These are phyloP conservation scores for Hemithea aestivaria DNA, from an alignment of 2,888 invertebrate species.

Conservation along the genomic window DNA sequence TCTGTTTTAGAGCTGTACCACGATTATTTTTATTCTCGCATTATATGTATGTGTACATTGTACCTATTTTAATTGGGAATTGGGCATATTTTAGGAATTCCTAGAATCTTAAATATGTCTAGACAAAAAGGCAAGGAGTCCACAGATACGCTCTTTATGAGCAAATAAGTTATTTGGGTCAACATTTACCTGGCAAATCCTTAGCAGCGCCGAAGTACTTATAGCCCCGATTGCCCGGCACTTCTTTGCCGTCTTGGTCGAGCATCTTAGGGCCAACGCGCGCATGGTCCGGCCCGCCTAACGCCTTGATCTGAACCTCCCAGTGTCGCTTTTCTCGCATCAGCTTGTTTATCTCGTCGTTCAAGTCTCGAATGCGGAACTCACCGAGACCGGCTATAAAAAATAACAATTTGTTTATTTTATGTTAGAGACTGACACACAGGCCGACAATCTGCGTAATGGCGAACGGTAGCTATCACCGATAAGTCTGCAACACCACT, in stretches of 20 bases:
- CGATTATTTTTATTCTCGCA: too few species aligned
- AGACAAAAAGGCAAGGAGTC: too few species aligned
- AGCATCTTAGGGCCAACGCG: conserved; percentile 95
- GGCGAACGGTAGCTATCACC: too few species aligned
- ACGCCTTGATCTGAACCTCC: conserved; percentile 96
- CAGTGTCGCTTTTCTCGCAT: conserved; percentile 97
- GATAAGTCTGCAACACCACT: too few species aligned
- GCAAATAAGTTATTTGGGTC: too few species aligned
- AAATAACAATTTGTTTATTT: conserved; percentile 2
- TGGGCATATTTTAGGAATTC: too few species aligned
- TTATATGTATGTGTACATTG: too few species aligned
- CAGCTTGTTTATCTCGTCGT: conserved; percentile 99
- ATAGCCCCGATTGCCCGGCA: conserved; percentile 98
- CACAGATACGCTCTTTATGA: too few species aligned
- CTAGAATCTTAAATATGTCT: too few species aligned
- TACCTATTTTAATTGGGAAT: too few species aligned
- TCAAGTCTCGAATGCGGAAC: conserved; percentile 97
- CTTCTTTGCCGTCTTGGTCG: conserved; percentile 96
- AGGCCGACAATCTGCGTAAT: too few species aligned
- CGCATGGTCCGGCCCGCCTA: conserved; percentile 97
- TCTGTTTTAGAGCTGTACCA: too few species aligned
- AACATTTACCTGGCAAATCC: conserved; percentile 92
- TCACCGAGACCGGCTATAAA: conserved; percentile 95
- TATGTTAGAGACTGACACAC: background rate
- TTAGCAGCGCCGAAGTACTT: conserved; percentile 99